These are phyloP conservation scores for Protonemura montana DNA, from an alignment of 2,888 invertebrate genomes.

Conservation along the genomic window DNA sequence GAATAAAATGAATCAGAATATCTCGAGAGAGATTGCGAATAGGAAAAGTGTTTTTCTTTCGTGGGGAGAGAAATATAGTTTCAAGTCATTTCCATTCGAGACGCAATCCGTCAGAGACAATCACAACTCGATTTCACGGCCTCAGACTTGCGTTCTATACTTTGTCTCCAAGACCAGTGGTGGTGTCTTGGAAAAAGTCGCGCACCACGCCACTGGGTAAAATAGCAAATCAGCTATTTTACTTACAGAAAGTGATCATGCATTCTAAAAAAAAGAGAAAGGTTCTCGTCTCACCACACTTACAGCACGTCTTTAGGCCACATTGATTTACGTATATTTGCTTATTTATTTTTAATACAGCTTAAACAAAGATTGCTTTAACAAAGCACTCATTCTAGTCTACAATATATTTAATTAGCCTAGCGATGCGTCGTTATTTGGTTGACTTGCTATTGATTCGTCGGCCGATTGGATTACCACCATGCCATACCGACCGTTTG, in stretches of 20 bases:
- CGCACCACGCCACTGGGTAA: background rate
- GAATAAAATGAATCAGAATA: slow-evolving; percentile 25
- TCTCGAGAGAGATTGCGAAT: slow-evolving; percentile 9
- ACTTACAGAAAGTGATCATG: background rate
- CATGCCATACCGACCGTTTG: background rate
- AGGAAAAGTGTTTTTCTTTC: slow-evolving; percentile 22
- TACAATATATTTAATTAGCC: background rate
- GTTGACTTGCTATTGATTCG: background rate
- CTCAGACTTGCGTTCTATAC: background rate
- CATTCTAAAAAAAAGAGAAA: background rate
- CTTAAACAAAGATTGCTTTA: too few species aligned
- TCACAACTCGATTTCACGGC: background rate
- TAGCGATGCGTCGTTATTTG: background rate
- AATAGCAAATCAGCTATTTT: background rate
- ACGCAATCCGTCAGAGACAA: slow-evolving; percentile 16
- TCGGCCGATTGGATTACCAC: background rate
- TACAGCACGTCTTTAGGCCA: background rate
- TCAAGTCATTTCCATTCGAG: slow-evolving; percentile 14
- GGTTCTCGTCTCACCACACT: background rate
- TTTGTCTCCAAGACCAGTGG: background rate
- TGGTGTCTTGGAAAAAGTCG: background rate
- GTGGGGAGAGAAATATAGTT: slow-evolving; percentile 21
- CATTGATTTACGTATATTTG: background rate
- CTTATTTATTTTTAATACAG: too few species aligned
- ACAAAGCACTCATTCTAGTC: background rate